These are phyloP conservation scores for Cyphomyrus plagiostoma DNA, from an alignment of 2,113 vertebrate species.

Conservation along the genomic window DNA sequence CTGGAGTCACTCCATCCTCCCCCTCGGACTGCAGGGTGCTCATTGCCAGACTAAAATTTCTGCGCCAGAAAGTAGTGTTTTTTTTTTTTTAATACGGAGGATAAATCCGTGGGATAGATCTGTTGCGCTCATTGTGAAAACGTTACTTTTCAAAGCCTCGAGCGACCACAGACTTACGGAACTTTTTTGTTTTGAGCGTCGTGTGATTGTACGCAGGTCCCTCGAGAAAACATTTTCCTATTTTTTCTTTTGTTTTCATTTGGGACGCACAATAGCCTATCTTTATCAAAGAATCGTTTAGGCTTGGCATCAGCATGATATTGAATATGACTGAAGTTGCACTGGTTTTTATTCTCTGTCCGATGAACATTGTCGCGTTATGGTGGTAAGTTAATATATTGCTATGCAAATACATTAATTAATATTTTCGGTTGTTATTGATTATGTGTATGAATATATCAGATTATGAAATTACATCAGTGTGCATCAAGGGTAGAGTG, in stretches of 20 bases:
- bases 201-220: background rate
- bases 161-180: background rate
- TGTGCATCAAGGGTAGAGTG: background rate
- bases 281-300: background rate
- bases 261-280: background rate
- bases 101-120: background rate
- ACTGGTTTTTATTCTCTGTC: slow-evolving; percentile 82
- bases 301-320: background rate
- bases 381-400: slow-evolving; percentile 77
- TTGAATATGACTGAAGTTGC: slow-evolving; percentile 71
- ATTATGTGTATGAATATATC: background rate
- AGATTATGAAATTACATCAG: background rate
- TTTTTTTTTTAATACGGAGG: too few species aligned
- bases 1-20: background rate
- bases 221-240: background rate
- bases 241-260: background rate
- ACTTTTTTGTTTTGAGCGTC: background rate
- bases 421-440: background rate
- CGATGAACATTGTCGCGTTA: slow-evolving; percentile 89
- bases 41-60: background rate
- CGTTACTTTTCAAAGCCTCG: background rate
- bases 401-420: background rate
- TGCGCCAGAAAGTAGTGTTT: slow-evolving; percentile 31
- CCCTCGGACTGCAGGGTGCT: background rate
- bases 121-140: background rate